phyloP scores from a whole-genome alignment of 2,888 invertebrate genomes.

The Acanthopleura granulata region DNA sequence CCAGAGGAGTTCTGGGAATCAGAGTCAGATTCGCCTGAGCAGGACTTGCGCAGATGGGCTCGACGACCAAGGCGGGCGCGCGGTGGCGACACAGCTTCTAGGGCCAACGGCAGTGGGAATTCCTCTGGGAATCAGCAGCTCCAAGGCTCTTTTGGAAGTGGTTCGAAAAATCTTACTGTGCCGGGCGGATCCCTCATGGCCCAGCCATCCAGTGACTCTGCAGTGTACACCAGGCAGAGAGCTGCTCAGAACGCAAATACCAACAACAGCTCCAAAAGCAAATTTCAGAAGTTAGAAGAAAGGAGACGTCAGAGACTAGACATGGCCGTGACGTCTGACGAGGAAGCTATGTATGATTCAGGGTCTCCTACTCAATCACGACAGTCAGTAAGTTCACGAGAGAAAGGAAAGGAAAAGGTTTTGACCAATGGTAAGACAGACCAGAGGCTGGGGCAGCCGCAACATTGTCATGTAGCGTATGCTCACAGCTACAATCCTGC shows the following conservation, averaged over 20 bases:
- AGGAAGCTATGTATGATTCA: constrained; percentile 54
- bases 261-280: constrained; percentile 29
- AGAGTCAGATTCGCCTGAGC: constrained; percentile 46
- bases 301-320: constrained; percentile 56
- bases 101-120: constrained; percentile 7
- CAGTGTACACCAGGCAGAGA: constrained; percentile 30
- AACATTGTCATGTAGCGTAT: background rate
- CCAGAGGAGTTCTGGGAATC: background rate
- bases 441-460: background rate
- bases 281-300: constrained; percentile 59
- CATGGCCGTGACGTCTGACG: constrained; percentile 57
- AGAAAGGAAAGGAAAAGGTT: background rate
- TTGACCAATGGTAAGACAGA: background rate
- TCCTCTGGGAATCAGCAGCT: constrained; percentile 1
- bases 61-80: constrained; percentile 19
- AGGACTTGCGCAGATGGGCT: constrained; percentile 50
- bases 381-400: background rate
- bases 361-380: constrained; percentile 39
- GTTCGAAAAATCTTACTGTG: constrained; percentile 2
- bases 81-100: background rate
- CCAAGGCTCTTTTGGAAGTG: too few species aligned
- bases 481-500: background rate
- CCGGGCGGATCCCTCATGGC: background rate
- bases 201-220: constrained; percentile 16
- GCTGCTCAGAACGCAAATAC: constrained; percentile 23